These are phyloP conservation scores for Dendrolimus houi DNA, from an alignment of 2,888 invertebrate genomes.

Conservation along the genomic window DNA sequence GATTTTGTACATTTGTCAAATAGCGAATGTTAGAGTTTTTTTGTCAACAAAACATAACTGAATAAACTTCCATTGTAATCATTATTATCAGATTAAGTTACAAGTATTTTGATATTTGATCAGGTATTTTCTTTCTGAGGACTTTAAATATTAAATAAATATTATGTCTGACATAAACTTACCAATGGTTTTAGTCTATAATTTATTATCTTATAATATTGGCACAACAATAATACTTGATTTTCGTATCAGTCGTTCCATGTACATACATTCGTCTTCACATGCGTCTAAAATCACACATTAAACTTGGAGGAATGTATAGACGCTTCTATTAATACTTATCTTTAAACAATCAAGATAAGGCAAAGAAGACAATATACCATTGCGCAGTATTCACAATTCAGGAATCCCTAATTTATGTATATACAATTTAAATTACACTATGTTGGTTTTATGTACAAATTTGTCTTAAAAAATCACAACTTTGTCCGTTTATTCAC, in stretches of 20 bases:
- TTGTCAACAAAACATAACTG: too few species aligned
- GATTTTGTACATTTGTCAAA: too few species aligned
- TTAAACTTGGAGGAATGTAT: neutral
- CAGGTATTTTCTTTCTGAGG: too few species aligned
- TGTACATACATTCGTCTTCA: neutral
- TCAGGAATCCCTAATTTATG: slow-evolving; percentile 5
- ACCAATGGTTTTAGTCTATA: neutral
- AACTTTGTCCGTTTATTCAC: slow-evolving; percentile 66
- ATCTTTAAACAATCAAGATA: slow-evolving; percentile 10
- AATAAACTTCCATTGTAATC: too few species aligned
- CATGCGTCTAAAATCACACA: neutral
- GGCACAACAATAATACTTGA: neutral
- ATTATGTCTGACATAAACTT: neutral
- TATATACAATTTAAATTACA: slow-evolving; percentile 28
- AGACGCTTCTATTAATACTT: slow-evolving; percentile 2
- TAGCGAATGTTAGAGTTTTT: too few species aligned
- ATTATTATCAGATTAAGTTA: too few species aligned
- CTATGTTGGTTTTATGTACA: slow-evolving; percentile 6
- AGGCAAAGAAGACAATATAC: slow-evolving; percentile 25
- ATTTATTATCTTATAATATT: neutral
- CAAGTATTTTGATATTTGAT: too few species aligned
- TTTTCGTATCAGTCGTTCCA: neutral
- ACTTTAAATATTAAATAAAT: too few species aligned
- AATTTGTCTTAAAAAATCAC: slow-evolving; percentile 29
- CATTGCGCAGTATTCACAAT: slow-evolving; percentile 24